phyloP scores from a whole-genome alignment of 1,140 invertebrate genomes.

The Mylabris phalerata region DNA sequence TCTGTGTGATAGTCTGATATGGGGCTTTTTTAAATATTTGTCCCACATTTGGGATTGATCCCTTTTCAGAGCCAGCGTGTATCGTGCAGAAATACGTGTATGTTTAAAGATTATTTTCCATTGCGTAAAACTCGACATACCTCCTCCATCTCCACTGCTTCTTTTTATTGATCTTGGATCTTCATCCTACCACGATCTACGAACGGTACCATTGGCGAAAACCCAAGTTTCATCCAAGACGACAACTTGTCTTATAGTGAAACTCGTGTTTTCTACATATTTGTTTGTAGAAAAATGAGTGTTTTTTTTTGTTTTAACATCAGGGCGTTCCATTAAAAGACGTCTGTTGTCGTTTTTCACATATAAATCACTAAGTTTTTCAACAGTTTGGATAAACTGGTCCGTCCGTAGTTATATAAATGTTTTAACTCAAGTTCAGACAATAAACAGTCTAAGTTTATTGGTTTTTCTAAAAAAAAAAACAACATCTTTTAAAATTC shows the following conservation, averaged over 20 bases:
- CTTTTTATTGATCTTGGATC: background rate
- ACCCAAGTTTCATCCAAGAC: slow-evolving; percentile 8
- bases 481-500: too few relatives aligned
- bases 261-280: background rate
- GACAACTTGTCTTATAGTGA: background rate
- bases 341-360: background rate
- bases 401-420: background rate
- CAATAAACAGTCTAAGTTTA: too few relatives aligned
- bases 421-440: too few relatives aligned
- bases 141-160: background rate
- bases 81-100: background rate
- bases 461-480: too few relatives aligned
- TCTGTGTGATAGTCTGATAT: background rate
- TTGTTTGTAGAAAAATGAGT: background rate
- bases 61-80: background rate
- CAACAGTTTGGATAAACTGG: background rate
- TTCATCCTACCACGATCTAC: background rate
- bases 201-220: slow-evolving; percentile 1
- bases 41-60: background rate
- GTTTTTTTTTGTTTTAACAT: background rate
- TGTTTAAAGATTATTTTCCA: background rate
- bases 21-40: background rate
- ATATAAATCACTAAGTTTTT: background rate
- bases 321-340: background rate
- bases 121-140: background rate